Evolutionary conservation across 2,797 vertebrate species (phyloP), one percentile per base, ranked within the genome.

Genomic region (Coccyzus lansbergi): DNA sequence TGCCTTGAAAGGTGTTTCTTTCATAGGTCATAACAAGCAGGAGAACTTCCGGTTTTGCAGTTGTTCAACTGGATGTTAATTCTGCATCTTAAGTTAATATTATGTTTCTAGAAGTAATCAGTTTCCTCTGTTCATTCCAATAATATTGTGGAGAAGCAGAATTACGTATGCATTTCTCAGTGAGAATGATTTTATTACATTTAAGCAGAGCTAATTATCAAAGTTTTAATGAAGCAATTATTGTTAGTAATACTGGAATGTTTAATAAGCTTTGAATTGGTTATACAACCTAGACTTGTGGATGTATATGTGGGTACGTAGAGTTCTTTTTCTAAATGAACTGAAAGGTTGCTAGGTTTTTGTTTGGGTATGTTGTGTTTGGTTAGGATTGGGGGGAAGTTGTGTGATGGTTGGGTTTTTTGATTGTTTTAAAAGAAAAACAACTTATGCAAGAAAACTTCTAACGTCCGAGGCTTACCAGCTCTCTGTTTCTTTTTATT

Each of bases 241-340:
- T 49, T 90, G 59, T 33, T 81, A 91, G 33, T 78, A 72, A 58
- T 18, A 5, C 19, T 38, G 53, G 29, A 56, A 65, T 24, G 13
- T 24, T 89, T 77, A 74, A 68, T 38, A 63, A 85, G 24, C 40
- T 87, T 59, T 60, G 33, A 67, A 33, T 34, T 52, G 33, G 9
- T 56, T 75, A 26, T 19, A 26, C 22, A 78, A 5, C 20, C 25
- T 78, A 38, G 33, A 59, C 14, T 59, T 83, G 15, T 58, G 22
- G 26, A 38, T 53, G 12, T 29, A 3, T 14, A 3, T 40, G 14
- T 58, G 29, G 4, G 10, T 40, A 62, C 1, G 0, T 6, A 9
- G 44, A 25, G 19, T 3, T 25, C 36, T 31, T 26, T 76, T 65
- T 53, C 25, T 46, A 14, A 78, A 36, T n/a, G 4, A n/a, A 49